phyloP scores from a whole-genome alignment of 2,797 vertebrate species.

The Todus mexicanus region DNA sequence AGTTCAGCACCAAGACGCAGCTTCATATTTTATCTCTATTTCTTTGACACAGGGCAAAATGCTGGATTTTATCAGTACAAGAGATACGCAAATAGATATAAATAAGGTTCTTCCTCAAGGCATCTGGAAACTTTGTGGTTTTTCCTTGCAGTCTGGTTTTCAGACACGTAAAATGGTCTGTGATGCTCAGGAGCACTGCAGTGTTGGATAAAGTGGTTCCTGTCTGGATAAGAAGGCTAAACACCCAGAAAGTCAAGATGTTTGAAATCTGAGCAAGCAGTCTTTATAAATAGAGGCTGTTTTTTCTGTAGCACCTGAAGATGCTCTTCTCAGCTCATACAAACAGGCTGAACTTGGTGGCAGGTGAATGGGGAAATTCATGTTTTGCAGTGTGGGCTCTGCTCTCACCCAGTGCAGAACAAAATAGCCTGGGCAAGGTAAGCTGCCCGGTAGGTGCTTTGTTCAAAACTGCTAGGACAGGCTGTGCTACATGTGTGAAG shows the following conservation, averaged over 20 bases:
- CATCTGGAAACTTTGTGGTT: background rate
- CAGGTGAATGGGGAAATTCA: background rate
- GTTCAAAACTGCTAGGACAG: background rate
- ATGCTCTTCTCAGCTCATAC: background rate
- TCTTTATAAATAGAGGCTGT: background rate
- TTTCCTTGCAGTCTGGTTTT: background rate
- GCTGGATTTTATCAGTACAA: background rate
- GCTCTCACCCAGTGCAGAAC: background rate
- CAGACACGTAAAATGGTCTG: background rate
- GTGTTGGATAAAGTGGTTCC: background rate
- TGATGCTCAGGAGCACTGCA: background rate
- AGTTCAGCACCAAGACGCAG: background rate
- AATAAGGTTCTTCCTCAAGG: background rate
- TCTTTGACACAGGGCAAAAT: background rate
- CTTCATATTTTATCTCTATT: background rate
- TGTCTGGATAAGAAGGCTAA: background rate
- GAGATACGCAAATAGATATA: background rate
- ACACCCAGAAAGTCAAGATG: background rate
- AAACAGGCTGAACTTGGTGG: background rate
- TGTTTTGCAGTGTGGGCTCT: background rate
- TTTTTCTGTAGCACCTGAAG: background rate
- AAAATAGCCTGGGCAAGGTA: background rate
- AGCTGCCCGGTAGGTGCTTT: background rate
- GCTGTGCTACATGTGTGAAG: background rate
- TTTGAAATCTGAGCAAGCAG: background rate